Percentiles rank a stretch among this genome's conserved stretches.
phyloP scores from a whole-genome alignment of 2,888 invertebrate genomes.

The Colletes collaris region DNA sequence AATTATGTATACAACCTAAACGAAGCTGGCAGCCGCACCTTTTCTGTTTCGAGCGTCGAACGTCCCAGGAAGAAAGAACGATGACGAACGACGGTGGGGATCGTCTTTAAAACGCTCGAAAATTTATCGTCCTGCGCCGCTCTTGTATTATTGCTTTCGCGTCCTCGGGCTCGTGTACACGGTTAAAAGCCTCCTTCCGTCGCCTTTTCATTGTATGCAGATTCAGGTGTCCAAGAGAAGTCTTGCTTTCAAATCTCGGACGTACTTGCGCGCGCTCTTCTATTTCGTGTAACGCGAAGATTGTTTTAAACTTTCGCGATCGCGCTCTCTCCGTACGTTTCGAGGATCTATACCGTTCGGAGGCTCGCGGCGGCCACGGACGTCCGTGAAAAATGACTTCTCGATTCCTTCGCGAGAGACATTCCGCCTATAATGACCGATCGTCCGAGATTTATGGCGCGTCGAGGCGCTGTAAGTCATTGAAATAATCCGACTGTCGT shows the following conservation, averaged over 20 bases:
- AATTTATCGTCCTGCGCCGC: constrained; percentile 60
- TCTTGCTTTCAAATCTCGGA: constrained; percentile 13
- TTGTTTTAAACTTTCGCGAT: constrained; percentile 2
- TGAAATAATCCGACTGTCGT: constrained; percentile 49
- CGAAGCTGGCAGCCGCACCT: constrained; percentile 48
- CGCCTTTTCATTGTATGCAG: constrained; percentile 69
- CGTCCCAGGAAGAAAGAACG: constrained; percentile 45
- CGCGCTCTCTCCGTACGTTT: neutral
- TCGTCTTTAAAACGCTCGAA: constrained; percentile 51
- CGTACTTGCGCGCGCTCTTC: neutral
- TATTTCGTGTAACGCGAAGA: neutral
- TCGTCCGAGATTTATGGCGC: constrained; percentile 53
- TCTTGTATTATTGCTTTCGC: constrained; percentile 56
- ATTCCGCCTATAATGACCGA: constrained; percentile 43
- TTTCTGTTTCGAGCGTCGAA: constrained; percentile 35
- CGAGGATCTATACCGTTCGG: neutral
- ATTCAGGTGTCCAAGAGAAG: constrained; percentile 47
- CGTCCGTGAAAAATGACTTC: constrained; percentile 28
- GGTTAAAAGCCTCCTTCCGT: constrained; percentile 26
- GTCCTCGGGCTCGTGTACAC: constrained; percentile 19
- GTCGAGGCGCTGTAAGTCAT: constrained; percentile 44
- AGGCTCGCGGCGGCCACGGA: neutral
- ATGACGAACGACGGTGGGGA: constrained; percentile 52
- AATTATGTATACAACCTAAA: constrained; percentile 54
- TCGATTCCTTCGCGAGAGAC: constrained; percentile 29